Conservation (phyloP, 2,797 vertebrate species). For the Urocyon cinereoargenteus region DNA sequence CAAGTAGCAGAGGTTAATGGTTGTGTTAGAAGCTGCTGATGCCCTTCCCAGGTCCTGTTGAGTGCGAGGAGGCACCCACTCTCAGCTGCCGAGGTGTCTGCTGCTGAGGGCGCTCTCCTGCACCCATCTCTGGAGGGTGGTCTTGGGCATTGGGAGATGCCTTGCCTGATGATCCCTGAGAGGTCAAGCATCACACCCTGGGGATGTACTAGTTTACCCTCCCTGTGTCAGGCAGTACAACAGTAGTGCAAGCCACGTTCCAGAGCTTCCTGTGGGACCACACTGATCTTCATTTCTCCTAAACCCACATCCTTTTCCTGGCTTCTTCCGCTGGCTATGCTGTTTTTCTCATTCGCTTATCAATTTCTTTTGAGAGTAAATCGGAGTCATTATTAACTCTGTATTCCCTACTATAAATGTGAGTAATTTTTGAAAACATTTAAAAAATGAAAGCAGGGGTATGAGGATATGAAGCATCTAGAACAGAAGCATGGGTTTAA, state of each 20-base stretch:
- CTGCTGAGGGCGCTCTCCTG: background rate
- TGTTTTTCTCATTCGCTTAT: background rate
- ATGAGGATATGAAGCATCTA: background rate
- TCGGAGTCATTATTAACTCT: background rate
- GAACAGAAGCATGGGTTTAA: background rate
- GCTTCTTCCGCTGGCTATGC: background rate
- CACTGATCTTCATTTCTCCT: background rate
- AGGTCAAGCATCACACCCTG: accelerated
- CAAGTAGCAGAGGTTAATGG: background rate
- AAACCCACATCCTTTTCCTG: background rate
- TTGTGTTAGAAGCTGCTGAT: background rate
- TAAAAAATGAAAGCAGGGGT: background rate
- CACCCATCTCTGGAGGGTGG: background rate
- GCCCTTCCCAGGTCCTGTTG: accelerated
- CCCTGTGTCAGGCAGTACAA: background rate
- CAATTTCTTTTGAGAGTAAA: background rate
- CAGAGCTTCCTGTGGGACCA: too few species aligned
- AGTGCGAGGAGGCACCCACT: accelerated
- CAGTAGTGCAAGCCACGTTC: accelerated
- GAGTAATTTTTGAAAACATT: background rate
- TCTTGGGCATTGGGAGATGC: background rate
- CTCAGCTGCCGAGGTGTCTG: background rate
- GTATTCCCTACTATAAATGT: background rate
- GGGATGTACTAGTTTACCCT: background rate
- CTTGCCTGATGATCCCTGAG: background rate